Base-by-base conservation (phyloP, 2,888 invertebrate species). In the Nomada goodeniana region DNA sequence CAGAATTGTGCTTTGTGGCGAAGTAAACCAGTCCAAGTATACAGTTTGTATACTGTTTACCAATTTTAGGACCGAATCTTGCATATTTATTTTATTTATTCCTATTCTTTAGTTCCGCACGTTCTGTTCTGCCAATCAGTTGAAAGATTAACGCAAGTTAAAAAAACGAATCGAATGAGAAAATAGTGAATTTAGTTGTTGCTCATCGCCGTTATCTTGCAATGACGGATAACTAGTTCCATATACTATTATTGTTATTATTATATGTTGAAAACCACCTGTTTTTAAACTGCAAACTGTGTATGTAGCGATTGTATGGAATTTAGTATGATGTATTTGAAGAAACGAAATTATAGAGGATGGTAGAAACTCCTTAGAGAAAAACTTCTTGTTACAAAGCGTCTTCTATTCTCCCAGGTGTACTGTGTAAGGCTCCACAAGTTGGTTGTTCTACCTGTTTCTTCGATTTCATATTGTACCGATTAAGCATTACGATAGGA, bases 1-100 rank as follows among this genome's bases (percentile, higher is more conserved):
- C 47, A n/a, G 47, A 68, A 68, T 47, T 55, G 50, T 60, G 44
- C 67, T 63, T 23, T 9, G 47, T 52, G 26, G 59, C 20, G 18
- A 42, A 26, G 59, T 73, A 67, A 60, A 57, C 11, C 47, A 76
- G 52, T 63, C 61, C 36, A 63, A 57, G 50, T 67, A 44, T 47
- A 26, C 53, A 55, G 20, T 26, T 4, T 36, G 60, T 18, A 50
- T 50, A 23, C 57, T 72, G 76, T 84, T 86, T 72, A 76, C 55
- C 83, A 72, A 84, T 72, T 84, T 78, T n/a, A 55, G 50, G 53
- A 57, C n/a, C 36, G 26, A 42, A 42, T 50, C 53, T 53, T 20
- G 36, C 69, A 3, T 61, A 72, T 75, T 83, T 82, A 80, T 79
- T 70, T 71, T 68, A 78, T 82, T 83, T 83, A 78, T 83, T 83